Base-by-base conservation (phyloP, 2,113 vertebrate genomes). In the Caranx melampygus region DNA sequence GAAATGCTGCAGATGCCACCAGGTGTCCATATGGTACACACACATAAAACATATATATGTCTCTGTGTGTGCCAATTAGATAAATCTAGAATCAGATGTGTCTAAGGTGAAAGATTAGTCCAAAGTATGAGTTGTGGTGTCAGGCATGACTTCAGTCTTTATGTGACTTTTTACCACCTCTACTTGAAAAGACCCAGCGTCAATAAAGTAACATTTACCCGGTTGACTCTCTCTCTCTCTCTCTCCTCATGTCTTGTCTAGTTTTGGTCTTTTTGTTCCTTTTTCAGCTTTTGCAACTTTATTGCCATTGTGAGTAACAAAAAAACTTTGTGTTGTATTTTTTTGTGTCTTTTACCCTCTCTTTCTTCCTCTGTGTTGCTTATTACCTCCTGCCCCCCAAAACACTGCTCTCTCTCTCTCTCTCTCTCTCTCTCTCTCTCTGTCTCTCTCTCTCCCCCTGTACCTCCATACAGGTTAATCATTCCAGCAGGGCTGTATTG, bases 401-500 rank as follows among this genome's bases (percentile, higher is more conserved):
- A 60, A 34, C 63, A 55, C 61, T 34, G 35, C 62, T 8, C 31
- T n/a, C 49, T 51, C 20, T 40, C 44, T 45, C 64, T 42, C 34
- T 16, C 34, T 18, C 78, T 60, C 54, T 65, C 60, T 18, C 26
- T 26, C 26, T 37, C 35, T 37, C 35, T 37, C 35, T 37, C 35
- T 37, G 37, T 37, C 5, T 37, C 5, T 37, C 5, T 37, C 5
- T 37, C 42, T 11, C 34, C 12, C 79, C n/a, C 64, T 57, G 65
- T 49, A 65, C 65, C 66, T 73, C 84, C 74, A 60, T 59, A 72
- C 81, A 87, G 91, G 97, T 99, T 98, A 99, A 98, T 98, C 94
- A 99, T 99, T 98, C 92, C 93, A 96, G 88, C 75, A 83, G 78
- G 93, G 93, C 93, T 97, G 97, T 97, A 96, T 87, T 95, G 93